Evolutionary conservation across 2,113 vertebrate species (phyloP).

Genomic region (Nothoprocta perdicaria): DNA sequence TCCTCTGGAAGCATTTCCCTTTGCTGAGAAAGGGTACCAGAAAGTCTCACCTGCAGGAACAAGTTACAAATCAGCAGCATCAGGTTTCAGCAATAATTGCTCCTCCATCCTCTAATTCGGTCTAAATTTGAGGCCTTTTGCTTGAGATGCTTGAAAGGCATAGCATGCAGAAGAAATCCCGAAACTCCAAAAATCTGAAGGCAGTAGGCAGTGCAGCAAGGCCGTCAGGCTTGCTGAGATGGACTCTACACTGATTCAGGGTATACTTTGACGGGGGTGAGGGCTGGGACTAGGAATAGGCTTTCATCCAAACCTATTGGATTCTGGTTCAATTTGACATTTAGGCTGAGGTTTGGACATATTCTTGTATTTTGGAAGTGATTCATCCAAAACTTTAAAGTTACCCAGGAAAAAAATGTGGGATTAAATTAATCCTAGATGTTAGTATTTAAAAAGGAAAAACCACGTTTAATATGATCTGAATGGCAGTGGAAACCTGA

Average conservation of each 20-base stretch:
- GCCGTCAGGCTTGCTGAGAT: constrained; percentile 41
- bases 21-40: background rate
- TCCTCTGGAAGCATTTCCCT: background rate
- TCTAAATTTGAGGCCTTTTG: constrained; percentile 33
- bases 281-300: background rate
- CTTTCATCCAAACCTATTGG: constrained; percentile 63
- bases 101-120: constrained; percentile 28
- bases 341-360: constrained; percentile 64
- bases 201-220: background rate
- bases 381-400: constrained; percentile 59
- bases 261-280: constrained; percentile 9
- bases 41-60: background rate
- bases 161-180: background rate
- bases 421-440: constrained; percentile 71
- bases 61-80: constrained; percentile 24
- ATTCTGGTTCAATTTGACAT: constrained; percentile 29
- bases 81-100: constrained; percentile 34
- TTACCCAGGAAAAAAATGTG: constrained; percentile 63
- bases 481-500: constrained; percentile 47
- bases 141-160: background rate
- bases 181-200: constrained; percentile 9
- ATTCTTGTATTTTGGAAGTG: constrained; percentile 50
- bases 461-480: constrained; percentile 42
- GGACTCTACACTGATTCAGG: constrained; percentile 20
- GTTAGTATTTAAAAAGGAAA: constrained; percentile 54